phyloP scores from a whole-genome alignment of 2,797 vertebrate species.

The Pseudomugil gertrudae region DNA sequence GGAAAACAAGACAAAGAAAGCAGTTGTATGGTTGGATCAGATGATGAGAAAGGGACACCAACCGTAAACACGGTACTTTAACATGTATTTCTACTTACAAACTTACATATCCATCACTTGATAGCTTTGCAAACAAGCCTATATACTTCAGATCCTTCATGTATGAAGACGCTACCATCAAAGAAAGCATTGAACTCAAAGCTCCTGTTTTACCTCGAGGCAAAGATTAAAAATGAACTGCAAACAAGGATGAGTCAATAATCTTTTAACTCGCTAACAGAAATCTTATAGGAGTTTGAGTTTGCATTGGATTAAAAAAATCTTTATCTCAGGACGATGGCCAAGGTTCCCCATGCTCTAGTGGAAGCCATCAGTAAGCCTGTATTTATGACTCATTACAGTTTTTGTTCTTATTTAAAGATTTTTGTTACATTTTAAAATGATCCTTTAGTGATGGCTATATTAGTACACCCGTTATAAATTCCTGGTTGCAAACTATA shows the following conservation, averaged over 20 bases:
- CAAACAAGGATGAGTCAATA: not conserved
- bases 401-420: no score
- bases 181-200: not conserved
- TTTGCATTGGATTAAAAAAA: not conserved
- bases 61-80: no score
- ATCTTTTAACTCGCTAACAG: not conserved
- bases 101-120: not conserved
- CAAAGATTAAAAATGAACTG: not conserved
- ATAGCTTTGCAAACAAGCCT: not conserved
- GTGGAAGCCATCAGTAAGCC: no score
- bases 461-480: no score
- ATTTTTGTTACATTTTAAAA: no score
- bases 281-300: not conserved
- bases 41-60: not conserved
- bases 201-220: not conserved
- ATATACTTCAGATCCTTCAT: not conserved
- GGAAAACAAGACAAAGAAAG: slow-evolving; percentile 8
- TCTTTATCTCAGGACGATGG: no score
- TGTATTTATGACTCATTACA: no score
- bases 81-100: no score
- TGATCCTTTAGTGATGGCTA: no score
- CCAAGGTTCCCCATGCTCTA: no score
- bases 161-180: not conserved
- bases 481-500: no score
- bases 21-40: not conserved